Base-by-base conservation (phyloP, 2,888 invertebrate genomes). In the Hyppa rectilinea region DNA sequence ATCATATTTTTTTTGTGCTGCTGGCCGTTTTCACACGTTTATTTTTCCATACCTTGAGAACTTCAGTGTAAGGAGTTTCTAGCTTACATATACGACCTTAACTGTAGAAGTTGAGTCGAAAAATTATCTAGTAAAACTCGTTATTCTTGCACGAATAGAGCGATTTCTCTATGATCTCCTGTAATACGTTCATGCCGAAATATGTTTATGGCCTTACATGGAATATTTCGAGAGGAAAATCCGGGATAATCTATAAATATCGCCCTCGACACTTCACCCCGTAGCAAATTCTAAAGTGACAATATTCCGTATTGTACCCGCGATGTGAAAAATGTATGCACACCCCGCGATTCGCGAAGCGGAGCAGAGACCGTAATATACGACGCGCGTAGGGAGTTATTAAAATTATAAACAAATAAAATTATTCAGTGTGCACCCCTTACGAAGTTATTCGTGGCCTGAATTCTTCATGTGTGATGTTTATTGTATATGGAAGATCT, bases 321-420 rank as follows among this genome's bases (percentile, higher is more conserved):
- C 81, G 87, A 87, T 85, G 91, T 92, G 94, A 94, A 94, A 95
- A 95, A 95, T 94, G 91, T 93, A 92, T 92, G 91, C 93, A 90
- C 92, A 90, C 93, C 93, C 93, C 89, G 81, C 65, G 80, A 74
- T 61, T n/a, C 23, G 55, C 49, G 50, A 23, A 64, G 52, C 68
- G 23, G 59, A 12, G 53, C 34, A 40, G 20, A 72, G 38, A 4
- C 74, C 73, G 85, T 85, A 88, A 91, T 89, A 90, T 90, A 90
- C 86, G 88, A 76, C 87, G 89, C 85, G 89, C 86, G 87, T 85
- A 84, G 93, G 94, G 94, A 91, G 94, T 94, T 95, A 95, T 95
- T 95, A 95, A 95, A 95, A 95, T 95, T 95, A 95, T 94, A 95
- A 95, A 95, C 95, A 95, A 95, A 95, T 95, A 95, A 94, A 93